These are phyloP conservation scores for Drosophila neotestacea DNA, from an alignment of 2,888 invertebrate genomes.

Conservation along the genomic window DNA sequence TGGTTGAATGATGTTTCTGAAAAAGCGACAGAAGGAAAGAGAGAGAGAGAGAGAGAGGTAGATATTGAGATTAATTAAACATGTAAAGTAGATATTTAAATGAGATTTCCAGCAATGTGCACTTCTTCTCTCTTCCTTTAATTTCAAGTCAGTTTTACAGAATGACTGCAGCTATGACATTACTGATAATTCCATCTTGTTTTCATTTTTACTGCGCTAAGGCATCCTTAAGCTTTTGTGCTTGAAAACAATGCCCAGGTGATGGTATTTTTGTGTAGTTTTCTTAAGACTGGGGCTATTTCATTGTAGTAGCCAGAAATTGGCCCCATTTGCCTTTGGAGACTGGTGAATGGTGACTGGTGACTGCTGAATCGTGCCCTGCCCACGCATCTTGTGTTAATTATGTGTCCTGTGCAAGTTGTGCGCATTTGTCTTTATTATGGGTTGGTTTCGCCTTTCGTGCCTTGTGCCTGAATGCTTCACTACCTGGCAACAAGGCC, in stretches of 20 bases:
- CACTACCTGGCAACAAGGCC: conserved; percentile 72
- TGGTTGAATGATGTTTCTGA: conserved; percentile 10
- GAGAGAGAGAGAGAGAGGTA: background rate
- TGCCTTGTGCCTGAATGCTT: conserved; percentile 27
- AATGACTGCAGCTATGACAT: background rate
- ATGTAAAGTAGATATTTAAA: conserved; percentile 2
- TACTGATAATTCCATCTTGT: background rate
- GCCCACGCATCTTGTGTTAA: conserved; percentile 56
- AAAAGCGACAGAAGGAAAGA: background rate
- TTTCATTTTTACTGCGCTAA: background rate
- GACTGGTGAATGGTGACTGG: conserved; percentile 2
- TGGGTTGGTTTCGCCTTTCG: conserved; percentile 38
- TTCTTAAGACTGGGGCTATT: conserved; percentile 10
- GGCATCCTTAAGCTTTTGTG: conserved; percentile 4
- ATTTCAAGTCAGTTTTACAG: background rate
- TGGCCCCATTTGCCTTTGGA: conserved; percentile 22
- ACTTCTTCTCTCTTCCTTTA: background rate
- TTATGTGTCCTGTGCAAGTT: conserved; percentile 77
- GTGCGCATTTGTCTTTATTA: conserved; percentile 79
- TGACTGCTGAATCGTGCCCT: background rate
- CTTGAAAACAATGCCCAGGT: conserved; percentile 18
- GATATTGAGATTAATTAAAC: conserved; percentile 55
- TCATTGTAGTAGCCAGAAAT: conserved; percentile 35
- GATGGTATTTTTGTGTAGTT: conserved; percentile 19
- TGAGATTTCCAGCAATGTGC: background rate